Percentiles rank a stretch among this genome's conserved stretches.
Conservation (phyloP, 53 echinoderm and acorn worm genomes). For the Glandiceps talaboti region DNA sequence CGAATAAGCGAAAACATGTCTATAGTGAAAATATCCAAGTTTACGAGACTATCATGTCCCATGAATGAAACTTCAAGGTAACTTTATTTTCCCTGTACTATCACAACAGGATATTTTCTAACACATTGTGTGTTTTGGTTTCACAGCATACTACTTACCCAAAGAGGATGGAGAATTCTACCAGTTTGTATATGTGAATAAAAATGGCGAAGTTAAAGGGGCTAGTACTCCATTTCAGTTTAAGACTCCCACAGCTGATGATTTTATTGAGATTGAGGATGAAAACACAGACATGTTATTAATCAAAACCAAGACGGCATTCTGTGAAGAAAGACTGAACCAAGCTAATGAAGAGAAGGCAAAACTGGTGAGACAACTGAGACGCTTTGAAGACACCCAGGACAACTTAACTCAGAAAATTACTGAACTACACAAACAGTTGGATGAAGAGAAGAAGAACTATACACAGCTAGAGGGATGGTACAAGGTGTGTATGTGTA, state of each 20-base stretch:
- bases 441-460: slow-evolving; percentile 1
- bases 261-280: slow-evolving; percentile 74
- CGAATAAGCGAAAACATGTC: no score
- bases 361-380: neutral
- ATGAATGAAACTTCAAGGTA: no score
- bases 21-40: no score
- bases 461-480: neutral
- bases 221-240: slow-evolving; percentile 96
- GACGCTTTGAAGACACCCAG: neutral
- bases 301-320: slow-evolving; percentile 58
- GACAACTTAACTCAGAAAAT: slow-evolving; percentile 13
- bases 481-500: neutral
- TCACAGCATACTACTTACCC: slow-evolving; percentile 73
- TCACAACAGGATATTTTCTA: no score
- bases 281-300: slow-evolving; percentile 72
- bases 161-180: slow-evolving; percentile 96
- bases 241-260: slow-evolving; percentile 56
- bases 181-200: slow-evolving; percentile 94
- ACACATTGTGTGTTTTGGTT: no score
- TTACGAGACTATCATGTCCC: neutral
- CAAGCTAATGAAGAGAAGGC: slow-evolving; percentile 17
- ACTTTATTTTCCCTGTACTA: no score
- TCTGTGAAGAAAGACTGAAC: slow-evolving; percentile 25
- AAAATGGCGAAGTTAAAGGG: slow-evolving; percentile 72
- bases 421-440: slow-evolving; percentile 13